Evolutionary conservation across 2,888 invertebrate species (phyloP).

Genomic region (Scaptomyza reducta): DNA sequence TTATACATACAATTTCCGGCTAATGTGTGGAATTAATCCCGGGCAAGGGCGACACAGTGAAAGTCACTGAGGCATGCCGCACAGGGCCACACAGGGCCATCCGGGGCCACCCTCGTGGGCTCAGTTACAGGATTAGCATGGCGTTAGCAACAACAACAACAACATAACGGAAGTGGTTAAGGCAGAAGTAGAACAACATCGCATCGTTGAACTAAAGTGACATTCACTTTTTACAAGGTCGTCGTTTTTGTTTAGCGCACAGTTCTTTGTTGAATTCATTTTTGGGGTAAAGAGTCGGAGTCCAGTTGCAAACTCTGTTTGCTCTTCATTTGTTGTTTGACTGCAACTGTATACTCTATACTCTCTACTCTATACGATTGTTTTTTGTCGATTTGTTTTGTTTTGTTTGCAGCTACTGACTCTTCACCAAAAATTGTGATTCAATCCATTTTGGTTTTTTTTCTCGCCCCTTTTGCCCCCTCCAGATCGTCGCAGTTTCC

Average conservation of each 20-base stretch:
- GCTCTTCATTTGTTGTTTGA: slow-evolving; percentile 58
- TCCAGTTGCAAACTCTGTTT: slow-evolving; percentile 45
- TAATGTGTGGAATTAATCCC: slow-evolving; percentile 76
- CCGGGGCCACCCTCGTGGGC: slow-evolving; percentile 38
- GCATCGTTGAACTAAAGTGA: slow-evolving; percentile 40
- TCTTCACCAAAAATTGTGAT: slow-evolving; percentile 61
- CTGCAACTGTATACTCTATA: slow-evolving; percentile 44
- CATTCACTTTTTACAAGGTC: slow-evolving; percentile 54
- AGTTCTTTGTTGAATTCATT: slow-evolving; percentile 17
- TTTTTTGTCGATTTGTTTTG: slow-evolving; percentile 4
- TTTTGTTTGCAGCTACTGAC: slow-evolving; percentile 31
- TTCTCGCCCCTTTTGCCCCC: slow-evolving; percentile 1
- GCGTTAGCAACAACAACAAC: slow-evolving; percentile 45
- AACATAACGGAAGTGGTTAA: slow-evolving; percentile 46
- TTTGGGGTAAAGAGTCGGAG: not conserved
- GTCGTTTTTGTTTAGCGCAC: slow-evolving; percentile 18
- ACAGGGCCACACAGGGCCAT: slow-evolving; percentile 34
- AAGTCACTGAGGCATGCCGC: slow-evolving; percentile 54
- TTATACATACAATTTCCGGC: slow-evolving; percentile 47
- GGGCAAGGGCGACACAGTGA: slow-evolving; percentile 40
- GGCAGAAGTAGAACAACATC: slow-evolving; percentile 13
- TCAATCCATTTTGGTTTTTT: slow-evolving; percentile 69
- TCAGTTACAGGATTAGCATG: slow-evolving; percentile 74
- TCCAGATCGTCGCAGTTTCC: slow-evolving; percentile 24
- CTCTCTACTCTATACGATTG: not conserved